Evolutionary conservation across 2,888 invertebrate genomes (phyloP).

Genomic region (Leucophenga montana): DNA sequence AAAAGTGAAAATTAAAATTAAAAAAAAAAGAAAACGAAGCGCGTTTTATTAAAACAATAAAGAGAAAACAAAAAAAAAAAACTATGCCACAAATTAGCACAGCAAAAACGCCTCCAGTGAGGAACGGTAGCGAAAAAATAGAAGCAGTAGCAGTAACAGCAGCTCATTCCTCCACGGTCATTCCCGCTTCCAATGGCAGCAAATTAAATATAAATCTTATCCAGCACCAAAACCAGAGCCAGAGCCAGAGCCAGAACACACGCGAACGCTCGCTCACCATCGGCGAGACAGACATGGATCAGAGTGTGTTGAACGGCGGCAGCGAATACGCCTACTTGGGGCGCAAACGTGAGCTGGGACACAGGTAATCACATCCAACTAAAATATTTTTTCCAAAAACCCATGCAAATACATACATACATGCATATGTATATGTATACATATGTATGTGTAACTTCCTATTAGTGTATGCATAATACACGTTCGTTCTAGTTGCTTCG

Average conservation of each 20-base stretch:
- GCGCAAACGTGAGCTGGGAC: constrained; percentile 69
- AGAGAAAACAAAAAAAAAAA: constrained; percentile 8
- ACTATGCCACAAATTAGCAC: constrained; percentile 7
- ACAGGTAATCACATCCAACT: constrained; percentile 66
- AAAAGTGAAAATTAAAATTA: background rate
- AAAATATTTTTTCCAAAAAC: no score
- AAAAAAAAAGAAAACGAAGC: constrained; percentile 5
- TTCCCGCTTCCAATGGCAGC: constrained; percentile 6
- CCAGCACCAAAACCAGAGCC: background rate
- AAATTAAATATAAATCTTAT: background rate
- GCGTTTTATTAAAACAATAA: background rate
- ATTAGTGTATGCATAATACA: no score
- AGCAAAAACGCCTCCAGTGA: constrained; percentile 6
- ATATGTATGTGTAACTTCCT: no score
- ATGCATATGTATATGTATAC: no score
- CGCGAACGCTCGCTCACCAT: constrained; percentile 57
- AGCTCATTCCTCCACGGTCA: constrained; percentile 9
- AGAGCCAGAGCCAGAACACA: background rate
- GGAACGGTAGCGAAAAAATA: constrained; percentile 29
- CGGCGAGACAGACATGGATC: constrained; percentile 66
- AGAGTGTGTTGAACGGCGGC: constrained; percentile 61
- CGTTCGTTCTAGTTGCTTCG: no score
- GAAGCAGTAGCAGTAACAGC: constrained; percentile 33
- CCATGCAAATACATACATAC: no score
- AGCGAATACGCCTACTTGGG: constrained; percentile 55